A percentile compares a stretch with the other conserved stretches of the same genome.
These are phyloP conservation scores for Isaurus tuberculatus DNA, from an alignment of 92 coral and sea anemone genomes.

Conservation along the genomic window DNA sequence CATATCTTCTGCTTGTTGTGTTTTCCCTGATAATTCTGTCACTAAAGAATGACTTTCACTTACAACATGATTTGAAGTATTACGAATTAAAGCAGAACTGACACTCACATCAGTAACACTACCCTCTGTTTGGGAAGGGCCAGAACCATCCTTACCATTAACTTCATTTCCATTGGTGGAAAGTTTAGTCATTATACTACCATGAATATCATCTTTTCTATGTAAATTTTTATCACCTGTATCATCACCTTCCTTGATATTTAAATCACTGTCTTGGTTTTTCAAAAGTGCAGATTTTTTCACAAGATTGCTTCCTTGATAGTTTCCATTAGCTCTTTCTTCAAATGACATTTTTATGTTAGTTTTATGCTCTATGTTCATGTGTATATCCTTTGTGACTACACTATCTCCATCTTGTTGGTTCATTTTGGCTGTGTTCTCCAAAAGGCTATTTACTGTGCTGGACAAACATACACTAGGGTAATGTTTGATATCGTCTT, in stretches of 20 bases:
- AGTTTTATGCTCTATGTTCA: not conserved
- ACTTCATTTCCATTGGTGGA: not conserved
- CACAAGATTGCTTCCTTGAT: not conserved
- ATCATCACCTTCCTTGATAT: not conserved
- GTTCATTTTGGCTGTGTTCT: not conserved
- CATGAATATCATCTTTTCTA: not conserved
- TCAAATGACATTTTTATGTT: not conserved
- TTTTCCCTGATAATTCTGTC: not conserved
- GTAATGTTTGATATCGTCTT: not conserved
- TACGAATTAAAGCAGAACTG: not conserved
- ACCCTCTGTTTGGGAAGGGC: not conserved
- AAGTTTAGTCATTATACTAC: not conserved
- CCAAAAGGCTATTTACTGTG: constrained; percentile 1
- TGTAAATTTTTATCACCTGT: not conserved
- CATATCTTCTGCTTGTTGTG: not conserved
- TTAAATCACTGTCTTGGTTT: not conserved
- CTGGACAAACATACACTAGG: no score
- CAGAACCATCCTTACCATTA: not conserved
- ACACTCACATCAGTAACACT: not conserved
- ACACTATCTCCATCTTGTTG: not conserved
- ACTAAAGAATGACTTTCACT: constrained; percentile 10
- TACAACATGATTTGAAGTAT: not conserved
- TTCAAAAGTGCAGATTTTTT: not conserved
- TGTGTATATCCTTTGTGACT: not conserved
- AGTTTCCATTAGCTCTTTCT: not conserved